Evolutionary conservation across 2,888 invertebrate genomes (phyloP).

Genomic region (Thalpophila matura): DNA sequence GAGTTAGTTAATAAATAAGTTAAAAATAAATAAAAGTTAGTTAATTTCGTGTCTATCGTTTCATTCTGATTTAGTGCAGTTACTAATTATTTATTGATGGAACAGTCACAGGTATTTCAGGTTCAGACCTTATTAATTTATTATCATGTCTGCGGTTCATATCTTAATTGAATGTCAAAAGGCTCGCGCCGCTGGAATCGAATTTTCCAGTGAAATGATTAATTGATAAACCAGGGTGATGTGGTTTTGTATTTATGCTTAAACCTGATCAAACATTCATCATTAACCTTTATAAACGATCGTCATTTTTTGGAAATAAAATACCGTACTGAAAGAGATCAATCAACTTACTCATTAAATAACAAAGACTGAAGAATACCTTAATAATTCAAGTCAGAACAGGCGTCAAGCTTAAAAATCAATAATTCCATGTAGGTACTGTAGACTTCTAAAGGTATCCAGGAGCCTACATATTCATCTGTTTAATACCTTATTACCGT

Average conservation of each 20-base stretch:
- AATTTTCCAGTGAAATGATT: slow-evolving; percentile 22
- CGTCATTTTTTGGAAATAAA: too few relatives aligned
- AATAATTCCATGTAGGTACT: slow-evolving; percentile 8
- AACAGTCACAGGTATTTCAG: slow-evolving; percentile 8
- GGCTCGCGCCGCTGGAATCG: background rate
- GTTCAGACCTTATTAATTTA: slow-evolving; percentile 31
- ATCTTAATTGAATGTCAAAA: slow-evolving; percentile 42
- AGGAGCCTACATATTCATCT: slow-evolving; percentile 10
- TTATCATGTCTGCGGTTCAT: slow-evolving; percentile 17
- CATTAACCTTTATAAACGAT: too few relatives aligned
- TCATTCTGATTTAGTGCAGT: background rate
- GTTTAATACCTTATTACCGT: slow-evolving; percentile 39
- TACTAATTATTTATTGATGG: background rate
- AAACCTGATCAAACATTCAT: too few relatives aligned
- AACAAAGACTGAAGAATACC: too few relatives aligned
- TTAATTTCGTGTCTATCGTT: background rate
- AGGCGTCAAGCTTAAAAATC: background rate
- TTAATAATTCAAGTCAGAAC: background rate
- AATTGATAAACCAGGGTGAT: slow-evolving; percentile 3
- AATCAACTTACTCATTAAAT: too few relatives aligned
- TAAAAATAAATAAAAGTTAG: background rate
- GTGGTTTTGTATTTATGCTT: background rate
- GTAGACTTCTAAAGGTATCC: slow-evolving; percentile 3
- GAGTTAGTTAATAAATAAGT: too few relatives aligned
- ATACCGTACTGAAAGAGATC: too few relatives aligned